Conservation (phyloP, 2,797 vertebrate genomes). For the Podargus strigoides region DNA sequence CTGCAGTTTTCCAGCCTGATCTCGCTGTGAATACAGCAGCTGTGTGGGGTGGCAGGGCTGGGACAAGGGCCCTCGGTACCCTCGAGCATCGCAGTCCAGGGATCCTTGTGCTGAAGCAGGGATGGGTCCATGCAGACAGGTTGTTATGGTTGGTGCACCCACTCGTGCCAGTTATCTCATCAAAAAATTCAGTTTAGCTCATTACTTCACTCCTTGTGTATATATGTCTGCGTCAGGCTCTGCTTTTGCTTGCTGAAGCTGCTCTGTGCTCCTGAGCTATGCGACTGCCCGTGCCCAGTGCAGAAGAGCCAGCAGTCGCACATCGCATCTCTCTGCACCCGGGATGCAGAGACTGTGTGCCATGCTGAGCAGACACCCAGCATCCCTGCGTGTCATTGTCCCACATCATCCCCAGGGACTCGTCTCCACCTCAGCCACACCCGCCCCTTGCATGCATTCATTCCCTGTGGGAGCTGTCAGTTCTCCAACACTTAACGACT, state of each 20-base stretch:
- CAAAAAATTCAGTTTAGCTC: background rate
- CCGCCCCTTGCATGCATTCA: background rate
- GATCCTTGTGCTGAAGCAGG: background rate
- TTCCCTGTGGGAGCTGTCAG: background rate
- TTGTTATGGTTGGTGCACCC: too few species aligned
- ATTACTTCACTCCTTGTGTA: accelerated
- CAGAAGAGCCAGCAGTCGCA: background rate
- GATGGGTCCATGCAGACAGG: background rate
- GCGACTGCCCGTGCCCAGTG: accelerated
- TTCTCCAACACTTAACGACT: accelerated
- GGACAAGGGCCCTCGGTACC: background rate
- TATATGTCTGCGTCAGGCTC: background rate
- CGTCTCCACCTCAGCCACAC: background rate
- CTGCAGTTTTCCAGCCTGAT: background rate
- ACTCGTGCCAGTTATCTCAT: accelerated
- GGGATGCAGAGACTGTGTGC: accelerated
- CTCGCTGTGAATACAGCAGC: accelerated
- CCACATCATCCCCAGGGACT: background rate
- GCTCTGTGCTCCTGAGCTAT: background rate
- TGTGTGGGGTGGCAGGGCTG: background rate
- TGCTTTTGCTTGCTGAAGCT: background rate
- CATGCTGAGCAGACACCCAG: accelerated
- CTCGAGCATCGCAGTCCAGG: accelerated
- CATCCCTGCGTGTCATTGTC: accelerated
- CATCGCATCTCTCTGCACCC: accelerated